phyloP scores from a whole-genome alignment of 2,888 invertebrate genomes.

The Phyto melanocephala region DNA sequence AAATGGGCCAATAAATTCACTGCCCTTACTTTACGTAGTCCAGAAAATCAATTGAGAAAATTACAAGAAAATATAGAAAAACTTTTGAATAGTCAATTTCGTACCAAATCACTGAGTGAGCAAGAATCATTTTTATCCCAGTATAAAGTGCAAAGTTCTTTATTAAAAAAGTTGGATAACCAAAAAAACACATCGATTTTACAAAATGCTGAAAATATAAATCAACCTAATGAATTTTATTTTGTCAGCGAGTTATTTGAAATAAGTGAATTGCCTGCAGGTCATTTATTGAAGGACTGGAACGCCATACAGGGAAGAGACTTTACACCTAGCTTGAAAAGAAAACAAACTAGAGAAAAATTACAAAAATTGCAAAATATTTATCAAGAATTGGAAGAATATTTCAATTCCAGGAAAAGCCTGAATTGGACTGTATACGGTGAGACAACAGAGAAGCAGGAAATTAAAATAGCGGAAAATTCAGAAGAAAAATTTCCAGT shows the following conservation, averaged over 20 bases:
- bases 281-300: slow-evolving; percentile 83
- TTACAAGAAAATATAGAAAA: slow-evolving; percentile 69
- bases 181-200: slow-evolving; percentile 36
- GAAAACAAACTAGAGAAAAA: not conserved
- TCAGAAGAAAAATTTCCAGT: not conserved
- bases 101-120: slow-evolving; percentile 38
- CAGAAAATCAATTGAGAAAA: slow-evolving; percentile 71
- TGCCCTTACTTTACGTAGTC: slow-evolving; percentile 74
- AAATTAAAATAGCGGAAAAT: not conserved
- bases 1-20: slow-evolving; percentile 78
- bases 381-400: slow-evolving; percentile 68
- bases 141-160: slow-evolving; percentile 66
- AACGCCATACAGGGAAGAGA: slow-evolving; percentile 83
- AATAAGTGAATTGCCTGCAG: slow-evolving; percentile 76
- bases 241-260: slow-evolving; percentile 80
- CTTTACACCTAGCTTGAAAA: slow-evolving; percentile 78
- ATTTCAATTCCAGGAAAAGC: slow-evolving; percentile 24
- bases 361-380: slow-evolving; percentile 64
- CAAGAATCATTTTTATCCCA: slow-evolving; percentile 10
- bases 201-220: slow-evolving; percentile 31
- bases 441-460: not conserved
- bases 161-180: slow-evolving; percentile 53
- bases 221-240: slow-evolving; percentile 73
- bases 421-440: slow-evolving; percentile 15
- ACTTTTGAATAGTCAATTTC: slow-evolving; percentile 69